A percentile compares a stretch with the other conserved stretches of the same genome.
Conservation (phyloP, 2,888 invertebrate genomes). For the Euproctis similis region DNA sequence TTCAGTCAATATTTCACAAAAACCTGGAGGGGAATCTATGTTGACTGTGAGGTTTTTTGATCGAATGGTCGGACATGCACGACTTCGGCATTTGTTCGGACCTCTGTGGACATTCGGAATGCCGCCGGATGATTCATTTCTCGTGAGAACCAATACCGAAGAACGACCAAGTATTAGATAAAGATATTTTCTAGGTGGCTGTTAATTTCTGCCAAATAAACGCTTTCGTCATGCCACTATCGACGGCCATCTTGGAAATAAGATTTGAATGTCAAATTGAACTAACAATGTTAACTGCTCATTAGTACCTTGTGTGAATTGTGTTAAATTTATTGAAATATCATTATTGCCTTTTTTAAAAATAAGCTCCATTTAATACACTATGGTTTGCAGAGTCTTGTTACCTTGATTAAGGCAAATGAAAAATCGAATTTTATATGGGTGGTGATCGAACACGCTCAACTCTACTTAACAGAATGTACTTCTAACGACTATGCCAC, state of each 20-base stretch:
- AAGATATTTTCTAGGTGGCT: conserved; percentile 56
- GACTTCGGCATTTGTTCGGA: conserved; percentile 64
- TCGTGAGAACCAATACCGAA: conserved; percentile 64
- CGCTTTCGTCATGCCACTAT: conserved; percentile 61
- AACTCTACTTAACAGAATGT: too few species aligned
- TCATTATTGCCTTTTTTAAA: too few species aligned
- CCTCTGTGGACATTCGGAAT: conserved; percentile 62
- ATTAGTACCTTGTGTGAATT: conserved; percentile 49
- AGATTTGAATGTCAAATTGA: too few species aligned
- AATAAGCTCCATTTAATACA: too few species aligned
- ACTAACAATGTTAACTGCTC: conserved; percentile 40
- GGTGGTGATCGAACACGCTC: too few species aligned
- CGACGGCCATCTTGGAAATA: conserved; percentile 59
- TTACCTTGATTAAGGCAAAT: too few species aligned
- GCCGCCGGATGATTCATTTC: conserved; percentile 59
- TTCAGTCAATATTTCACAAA: conserved; percentile 42
- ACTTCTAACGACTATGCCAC: too few species aligned
- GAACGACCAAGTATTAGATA: conserved; percentile 51
- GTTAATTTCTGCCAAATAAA: conserved; percentile 67
- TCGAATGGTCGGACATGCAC: conserved; percentile 63
- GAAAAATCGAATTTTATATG: too few species aligned
- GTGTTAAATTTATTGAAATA: conserved; percentile 32
- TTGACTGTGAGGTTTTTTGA: conserved; percentile 65
- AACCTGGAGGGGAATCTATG: conserved; percentile 46
- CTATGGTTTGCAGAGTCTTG: too few species aligned